Base-by-base conservation (phyloP, 2,113 vertebrate genomes). In the Eidolon helvum region DNA sequence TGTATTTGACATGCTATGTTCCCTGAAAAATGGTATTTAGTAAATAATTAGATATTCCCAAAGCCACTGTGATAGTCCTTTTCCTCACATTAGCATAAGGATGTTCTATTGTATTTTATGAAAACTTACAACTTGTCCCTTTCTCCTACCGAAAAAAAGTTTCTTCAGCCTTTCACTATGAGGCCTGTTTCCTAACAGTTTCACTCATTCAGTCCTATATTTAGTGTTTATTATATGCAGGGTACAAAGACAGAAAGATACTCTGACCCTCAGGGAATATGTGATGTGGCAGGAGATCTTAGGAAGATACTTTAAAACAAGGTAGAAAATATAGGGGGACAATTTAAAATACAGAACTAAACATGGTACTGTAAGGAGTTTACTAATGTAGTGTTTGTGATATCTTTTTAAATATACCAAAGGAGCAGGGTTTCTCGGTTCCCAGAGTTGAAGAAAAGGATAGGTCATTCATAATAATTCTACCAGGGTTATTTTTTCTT, bases 231-330 rank as follows among this genome's bases (percentile, higher is more conserved):
- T 65, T 80, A 43, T 65, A 33, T 69, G 33, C n/a, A 83, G 33
- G 9, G 4, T 69, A 22, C 38, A 79, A 91, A 87, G 43, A 22
- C 68, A 74, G 55, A 59, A 90, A 75, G 71, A 35, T 45, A 77
- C 14, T 14, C 26, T 33, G 55, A 45, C 48, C 88, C 45, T 88
- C 10, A 61, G 55, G 35, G 65, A 63, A 35, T 48, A 9, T 74
- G 19, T 33, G 16, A 10, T 61, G 7, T 83, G 72, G 16, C 71
- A 87, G 19, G 7, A 63, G 48, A 33, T 77, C 89, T 86, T 40
- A 55, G 43, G 50, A 84, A 57, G 45, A 59, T 57, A 68, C 53
- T 91, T 95, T 43, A 78, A 94, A 78, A 87, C 38, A 92, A 91
- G 40, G 57, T 79, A 57, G 55, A 63, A 93, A 63, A 43, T 82